These are phyloP conservation scores for Psophia crepitans DNA, from an alignment of 2,113 vertebrate species.

Conservation along the genomic window DNA sequence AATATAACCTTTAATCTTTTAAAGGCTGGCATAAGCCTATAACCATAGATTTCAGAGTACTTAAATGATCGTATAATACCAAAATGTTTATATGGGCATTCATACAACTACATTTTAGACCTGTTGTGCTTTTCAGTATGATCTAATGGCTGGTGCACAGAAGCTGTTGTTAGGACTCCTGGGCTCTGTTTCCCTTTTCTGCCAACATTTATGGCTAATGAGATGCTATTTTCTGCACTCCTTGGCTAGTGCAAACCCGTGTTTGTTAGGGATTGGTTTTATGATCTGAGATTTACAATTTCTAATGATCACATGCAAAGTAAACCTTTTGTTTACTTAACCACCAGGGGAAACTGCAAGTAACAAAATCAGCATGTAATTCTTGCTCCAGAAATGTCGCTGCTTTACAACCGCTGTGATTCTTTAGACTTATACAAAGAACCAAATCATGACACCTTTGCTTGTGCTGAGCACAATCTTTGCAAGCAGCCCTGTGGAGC, in stretches of 20 bases:
- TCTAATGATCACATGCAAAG: not conserved
- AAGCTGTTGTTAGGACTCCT: constrained; percentile 21
- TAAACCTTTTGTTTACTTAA: constrained; percentile 31
- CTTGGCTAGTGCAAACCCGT: not conserved
- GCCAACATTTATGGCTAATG: constrained; percentile 28
- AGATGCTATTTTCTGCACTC: constrained; percentile 23
- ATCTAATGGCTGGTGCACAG: constrained; percentile 23
- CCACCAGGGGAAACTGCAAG: not conserved
- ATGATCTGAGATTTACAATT: constrained; percentile 23
- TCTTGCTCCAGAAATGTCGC: not conserved
- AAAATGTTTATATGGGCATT: constrained; percentile 22
- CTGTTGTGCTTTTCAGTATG: constrained; percentile 16
- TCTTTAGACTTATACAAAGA: not conserved
- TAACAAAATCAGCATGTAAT: constrained; percentile 8
- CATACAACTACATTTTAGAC: not conserved
- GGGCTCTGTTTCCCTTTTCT: not conserved
- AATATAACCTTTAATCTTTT: not conserved
- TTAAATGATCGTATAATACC: not conserved
- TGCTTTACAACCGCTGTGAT: not conserved
- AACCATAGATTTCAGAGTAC: not conserved
- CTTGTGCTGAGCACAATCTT: not conserved
- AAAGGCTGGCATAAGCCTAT: not conserved
- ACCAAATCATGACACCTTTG: not conserved
- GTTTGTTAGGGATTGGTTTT: constrained; percentile 5
- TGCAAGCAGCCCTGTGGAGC: not conserved